phyloP scores from a whole-genome alignment of 2,797 vertebrate genomes.

The Lepus townsendii region DNA sequence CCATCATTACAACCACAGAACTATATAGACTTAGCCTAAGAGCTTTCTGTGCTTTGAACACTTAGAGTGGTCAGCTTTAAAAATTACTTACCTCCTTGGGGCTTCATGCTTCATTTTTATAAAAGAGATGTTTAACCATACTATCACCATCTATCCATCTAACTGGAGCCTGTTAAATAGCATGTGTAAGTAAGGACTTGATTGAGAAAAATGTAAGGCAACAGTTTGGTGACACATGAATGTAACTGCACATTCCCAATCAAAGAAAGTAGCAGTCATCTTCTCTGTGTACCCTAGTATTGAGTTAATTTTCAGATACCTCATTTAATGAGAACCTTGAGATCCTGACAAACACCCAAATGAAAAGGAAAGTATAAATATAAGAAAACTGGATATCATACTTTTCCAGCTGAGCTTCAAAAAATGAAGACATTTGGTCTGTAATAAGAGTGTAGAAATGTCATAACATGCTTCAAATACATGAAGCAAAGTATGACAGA shows the following conservation, averaged over 20 bases:
- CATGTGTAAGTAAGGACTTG: constrained; percentile 28
- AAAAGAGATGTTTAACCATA: neutral
- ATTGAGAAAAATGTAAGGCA: constrained; percentile 11
- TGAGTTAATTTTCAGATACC: neutral
- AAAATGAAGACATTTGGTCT: constrained; percentile 16
- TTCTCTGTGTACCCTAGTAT: neutral
- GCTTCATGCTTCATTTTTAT: constrained; percentile 16
- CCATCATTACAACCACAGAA: constrained; percentile 2
- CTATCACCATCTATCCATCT: neutral
- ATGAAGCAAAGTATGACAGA: neutral
- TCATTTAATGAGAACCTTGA: neutral
- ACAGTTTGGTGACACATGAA: neutral
- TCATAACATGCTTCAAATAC: constrained; percentile 10
- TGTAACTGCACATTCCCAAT: neutral
- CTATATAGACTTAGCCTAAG: neutral
- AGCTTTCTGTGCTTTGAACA: neutral
- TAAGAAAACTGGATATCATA: neutral
- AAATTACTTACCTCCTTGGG: neutral
- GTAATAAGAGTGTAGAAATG: constrained; percentile 7
- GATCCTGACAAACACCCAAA: neutral
- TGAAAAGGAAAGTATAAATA: neutral
- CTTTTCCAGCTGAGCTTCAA: neutral
- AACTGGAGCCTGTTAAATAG: constrained; percentile 34
- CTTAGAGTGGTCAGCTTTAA: constrained; percentile 21
- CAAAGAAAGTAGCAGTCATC: neutral